Evolutionary conservation across 2,888 invertebrate genomes (phyloP), one percentile per base, ranked within the genome.

Genomic region (Troides oblongomaculatus): DNA sequence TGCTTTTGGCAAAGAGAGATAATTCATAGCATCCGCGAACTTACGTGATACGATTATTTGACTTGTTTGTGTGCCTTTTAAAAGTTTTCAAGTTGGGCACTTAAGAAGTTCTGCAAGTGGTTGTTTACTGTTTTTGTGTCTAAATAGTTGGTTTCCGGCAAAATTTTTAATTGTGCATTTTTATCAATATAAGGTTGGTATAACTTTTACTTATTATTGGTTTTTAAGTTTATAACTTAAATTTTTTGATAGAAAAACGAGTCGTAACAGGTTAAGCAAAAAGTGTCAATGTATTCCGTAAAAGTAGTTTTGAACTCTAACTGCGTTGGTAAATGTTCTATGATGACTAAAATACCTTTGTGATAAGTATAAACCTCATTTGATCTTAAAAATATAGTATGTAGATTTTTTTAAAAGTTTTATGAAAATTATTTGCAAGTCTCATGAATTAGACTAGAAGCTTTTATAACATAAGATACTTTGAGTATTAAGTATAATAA

Each of bases 1-100:
- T 76, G 73, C 77, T 79, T 74, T 79, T 76, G 73, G n/a, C 62
- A 58, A 46, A n/a, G 77, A 67, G 65, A 72, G 70, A 70, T 71
- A 43, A 72, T 68, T 72, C 66, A 73, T 69, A 65, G 61, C 64
- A 74, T 75, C 10, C 62, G 67, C 71, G 70, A 71, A 72, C 70
- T 73, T 71, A 74, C 76, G 79, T 79, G 79, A 77, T 79, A 75
- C 76, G 74, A 81, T 79, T 77, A 74, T 53, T 77, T 72, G 30
- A 30, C 30, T 70, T 73, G 74, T 75, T 72, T 74, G 75, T 78
- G 84, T 87, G 84, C 83, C 81, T 84, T 83, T 75, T 76, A 83
- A 85, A 87, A 88, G 86, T 87, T 88, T 86, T 72, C 70, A 76
- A 78, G 78, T 84, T 84, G 79, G 79, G 77, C 74, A 83, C 81